Conservation (phyloP, 2,888 invertebrate species). For the Frankliniella intonsa region DNA sequence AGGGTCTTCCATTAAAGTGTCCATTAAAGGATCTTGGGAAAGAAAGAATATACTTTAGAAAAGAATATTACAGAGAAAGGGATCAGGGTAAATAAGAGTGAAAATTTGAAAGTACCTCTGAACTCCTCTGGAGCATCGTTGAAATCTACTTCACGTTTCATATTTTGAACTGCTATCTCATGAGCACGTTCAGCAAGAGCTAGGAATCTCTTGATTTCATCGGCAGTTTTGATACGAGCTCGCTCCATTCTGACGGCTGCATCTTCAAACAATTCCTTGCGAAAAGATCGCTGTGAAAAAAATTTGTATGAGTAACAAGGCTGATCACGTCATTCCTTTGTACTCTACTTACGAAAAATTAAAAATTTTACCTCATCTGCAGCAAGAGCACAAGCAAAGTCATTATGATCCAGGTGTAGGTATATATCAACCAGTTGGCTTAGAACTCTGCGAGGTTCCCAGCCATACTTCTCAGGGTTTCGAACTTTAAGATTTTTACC, state of each 20-base stretch:
- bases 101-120: slow-evolving; percentile 51
- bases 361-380: slow-evolving; percentile 74
- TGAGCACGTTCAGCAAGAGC: slow-evolving; percentile 71
- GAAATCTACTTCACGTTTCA: slow-evolving; percentile 84
- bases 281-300: slow-evolving; percentile 75
- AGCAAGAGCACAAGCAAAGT: slow-evolving; percentile 87
- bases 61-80: background rate
- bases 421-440: slow-evolving; percentile 94
- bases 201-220: slow-evolving; percentile 74
- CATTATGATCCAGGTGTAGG: slow-evolving; percentile 87
- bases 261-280: slow-evolving; percentile 86
- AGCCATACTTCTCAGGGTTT: slow-evolving; percentile 91
- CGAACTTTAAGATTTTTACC: slow-evolving; percentile 62
- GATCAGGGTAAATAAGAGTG: background rate
- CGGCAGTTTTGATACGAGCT: slow-evolving; percentile 74
- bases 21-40: slow-evolving; percentile 83
- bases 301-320: background rate
- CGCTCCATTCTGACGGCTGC: slow-evolving; percentile 78
- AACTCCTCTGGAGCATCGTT: slow-evolving; percentile 96
- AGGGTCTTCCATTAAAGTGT: slow-evolving; percentile 94
- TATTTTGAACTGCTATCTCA: slow-evolving; percentile 67
- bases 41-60: slow-evolving; percentile 15
- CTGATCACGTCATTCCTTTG: background rate
- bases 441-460: slow-evolving; percentile 90
- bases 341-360: slow-evolving; percentile 12